Percentiles rank a stretch among this genome's conserved stretches.
Conservation (phyloP, 2,888 invertebrate genomes). For the Opisthograptis luteolata region DNA sequence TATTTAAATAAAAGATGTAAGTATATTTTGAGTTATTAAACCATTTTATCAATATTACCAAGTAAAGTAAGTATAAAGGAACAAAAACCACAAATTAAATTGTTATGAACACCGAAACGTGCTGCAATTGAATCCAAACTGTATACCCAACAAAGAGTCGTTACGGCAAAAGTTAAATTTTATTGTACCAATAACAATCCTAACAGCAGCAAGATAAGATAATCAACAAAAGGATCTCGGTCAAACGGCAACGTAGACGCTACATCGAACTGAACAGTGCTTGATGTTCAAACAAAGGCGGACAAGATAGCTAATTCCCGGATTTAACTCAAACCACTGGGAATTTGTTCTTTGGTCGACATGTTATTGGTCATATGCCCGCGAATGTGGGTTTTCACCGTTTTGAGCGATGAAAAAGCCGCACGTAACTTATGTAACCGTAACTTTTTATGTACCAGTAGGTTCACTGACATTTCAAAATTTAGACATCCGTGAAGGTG, state of each 20-base stretch:
- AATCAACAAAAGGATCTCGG: constrained; percentile 23
- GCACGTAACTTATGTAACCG: too few relatives aligned
- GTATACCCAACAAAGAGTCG: constrained; percentile 12
- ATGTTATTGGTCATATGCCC: too few relatives aligned
- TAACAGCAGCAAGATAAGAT: constrained; percentile 24
- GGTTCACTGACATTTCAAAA: too few relatives aligned
- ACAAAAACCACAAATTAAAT: constrained; percentile 3
- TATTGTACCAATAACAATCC: constrained; percentile 28
- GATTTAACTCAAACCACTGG: constrained; percentile 2
- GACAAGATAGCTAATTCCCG: not conserved
- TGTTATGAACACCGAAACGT: constrained; percentile 1
- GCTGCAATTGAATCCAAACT: constrained; percentile 11
- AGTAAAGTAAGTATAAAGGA: not conserved
- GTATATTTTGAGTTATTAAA: too few relatives aligned
- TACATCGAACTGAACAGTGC: not conserved
- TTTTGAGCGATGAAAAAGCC: too few relatives aligned
- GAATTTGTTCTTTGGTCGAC: too few relatives aligned
- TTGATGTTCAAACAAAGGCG: constrained; percentile 26
- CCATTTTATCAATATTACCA: not conserved
- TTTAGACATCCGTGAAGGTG: too few relatives aligned
- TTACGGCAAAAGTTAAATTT: constrained; percentile 27
- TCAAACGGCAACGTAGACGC: constrained; percentile 21
- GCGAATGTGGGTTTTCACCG: too few relatives aligned
- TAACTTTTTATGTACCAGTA: too few relatives aligned
- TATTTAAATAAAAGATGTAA: too few relatives aligned